phyloP scores from a whole-genome alignment of 2,797 vertebrate species.

The Propithecus deckenii region DNA sequence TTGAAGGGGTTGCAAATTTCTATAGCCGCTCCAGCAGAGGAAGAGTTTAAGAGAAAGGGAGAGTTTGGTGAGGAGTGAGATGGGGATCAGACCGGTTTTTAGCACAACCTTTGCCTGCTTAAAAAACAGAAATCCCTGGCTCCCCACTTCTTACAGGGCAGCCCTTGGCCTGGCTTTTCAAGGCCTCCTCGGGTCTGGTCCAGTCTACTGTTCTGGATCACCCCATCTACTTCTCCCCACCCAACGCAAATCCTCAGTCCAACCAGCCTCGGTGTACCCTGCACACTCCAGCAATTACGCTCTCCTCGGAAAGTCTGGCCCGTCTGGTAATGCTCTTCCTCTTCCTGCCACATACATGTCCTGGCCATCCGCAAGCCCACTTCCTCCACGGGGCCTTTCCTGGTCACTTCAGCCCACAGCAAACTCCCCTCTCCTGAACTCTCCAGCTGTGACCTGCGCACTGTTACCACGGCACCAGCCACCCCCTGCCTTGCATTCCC shows the following conservation, averaged over 20 bases:
- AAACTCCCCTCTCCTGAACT: neutral
- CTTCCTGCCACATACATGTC: neutral
- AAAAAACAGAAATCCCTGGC: neutral
- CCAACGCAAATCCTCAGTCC: neutral
- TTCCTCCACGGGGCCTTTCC: neutral
- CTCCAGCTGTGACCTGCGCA: neutral
- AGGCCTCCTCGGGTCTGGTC: neutral
- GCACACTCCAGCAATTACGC: neutral
- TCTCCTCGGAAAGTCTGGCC: neutral
- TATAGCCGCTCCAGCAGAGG: neutral
- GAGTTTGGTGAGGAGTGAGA: neutral
- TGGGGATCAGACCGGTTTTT: neutral
- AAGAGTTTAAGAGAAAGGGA: neutral
- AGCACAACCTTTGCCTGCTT: neutral
- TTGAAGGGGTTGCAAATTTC: neutral
- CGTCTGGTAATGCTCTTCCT: neutral
- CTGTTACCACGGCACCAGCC: no score
- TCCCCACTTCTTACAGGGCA: neutral
- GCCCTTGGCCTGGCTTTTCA: neutral
- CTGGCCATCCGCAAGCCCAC: neutral
- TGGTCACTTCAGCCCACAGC: neutral
- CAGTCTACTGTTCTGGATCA: neutral
- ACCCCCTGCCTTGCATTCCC: neutral
- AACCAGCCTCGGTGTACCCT: neutral
- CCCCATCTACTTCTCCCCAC: neutral